Evolutionary conservation across 2,797 vertebrate genomes (phyloP).

Genomic region (Sorex maritimensis): DNA sequence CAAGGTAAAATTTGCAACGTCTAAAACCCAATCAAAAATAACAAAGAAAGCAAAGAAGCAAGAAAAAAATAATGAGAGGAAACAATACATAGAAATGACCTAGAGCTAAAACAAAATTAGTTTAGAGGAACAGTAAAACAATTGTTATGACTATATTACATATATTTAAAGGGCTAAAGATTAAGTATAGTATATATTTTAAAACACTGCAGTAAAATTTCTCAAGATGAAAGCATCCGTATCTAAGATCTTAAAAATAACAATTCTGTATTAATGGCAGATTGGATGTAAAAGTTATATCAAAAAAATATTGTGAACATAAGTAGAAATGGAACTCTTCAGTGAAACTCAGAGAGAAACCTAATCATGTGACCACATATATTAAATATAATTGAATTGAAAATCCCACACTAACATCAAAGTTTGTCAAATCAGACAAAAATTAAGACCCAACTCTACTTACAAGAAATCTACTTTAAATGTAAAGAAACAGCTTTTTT

Average conservation of each 20-base stretch:
- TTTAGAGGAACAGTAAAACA: conserved; percentile 29
- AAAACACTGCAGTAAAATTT: too few species aligned
- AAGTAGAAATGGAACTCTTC: too few species aligned
- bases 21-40: conserved; percentile 20
- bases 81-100: background rate
- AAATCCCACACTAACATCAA: conserved; percentile 20
- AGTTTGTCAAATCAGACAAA: conserved; percentile 12
- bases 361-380: background rate
- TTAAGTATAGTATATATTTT: too few species aligned
- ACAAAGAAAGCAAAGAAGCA: background rate
- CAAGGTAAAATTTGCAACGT: background rate
- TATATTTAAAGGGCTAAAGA: too few species aligned
- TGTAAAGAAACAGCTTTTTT: too few species aligned
- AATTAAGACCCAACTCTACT: background rate
- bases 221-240: too few species aligned
- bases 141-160: too few species aligned
- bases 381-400: background rate
- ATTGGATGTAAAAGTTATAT: too few species aligned
- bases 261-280: too few species aligned
- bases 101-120: conserved; percentile 48
- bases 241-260: too few species aligned
- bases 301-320: too few species aligned
- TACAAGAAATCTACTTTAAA: background rate
- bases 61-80: too few species aligned
- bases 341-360: conserved; percentile 41